Evolutionary conservation across 1,140 invertebrate species (phyloP), one percentile per base, ranked within the genome.

Genomic region (Triops longicaudatus): DNA sequence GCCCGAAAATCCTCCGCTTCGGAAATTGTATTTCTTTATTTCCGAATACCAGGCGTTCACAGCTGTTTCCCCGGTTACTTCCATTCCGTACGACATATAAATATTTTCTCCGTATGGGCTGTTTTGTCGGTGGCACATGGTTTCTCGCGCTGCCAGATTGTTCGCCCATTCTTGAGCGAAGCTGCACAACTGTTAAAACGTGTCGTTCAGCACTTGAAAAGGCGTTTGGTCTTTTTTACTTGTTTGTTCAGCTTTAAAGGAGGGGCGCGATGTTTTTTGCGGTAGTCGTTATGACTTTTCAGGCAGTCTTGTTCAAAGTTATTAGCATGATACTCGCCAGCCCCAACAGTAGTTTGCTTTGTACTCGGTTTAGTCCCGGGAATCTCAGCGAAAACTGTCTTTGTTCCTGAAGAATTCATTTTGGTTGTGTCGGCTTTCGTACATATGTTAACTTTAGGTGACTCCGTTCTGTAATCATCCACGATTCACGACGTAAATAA

Each of bases 91-190:
- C 63, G 90, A 90, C 77, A 88, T 90, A 81, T 90, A 94, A 77
- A 94, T 89, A 82, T 94, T 95, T 82, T 89, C 93, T 1, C 93
- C 92, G 82, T 93, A 93, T 43, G 82, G 78, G 31, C 82, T 81
- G 72, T 81, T 88, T 27, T 88, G 87, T 41, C 93, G 89, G 82
- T 96, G 94, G 79, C 91, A 87, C 80, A 95, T 86, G 74, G 84
- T 85, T 50, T 91, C 89, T 78, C 85, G 89, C 41, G 87, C 85
- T 1, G 90, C 90, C 27, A 96, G 82, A 75, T 88, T 85, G 78
- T 91, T 90, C 0, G 93, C 93, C 93, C 93, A 95, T 82, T 92
- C 91, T 84, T 94, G 90, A 80, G 92, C 88, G 80, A 90, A 89
- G 82, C 89, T 90, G 81, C 88, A 89, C 27, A 92, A 81, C 85